phyloP scores from a whole-genome alignment of 2,888 invertebrate species.

The Drosophila tripunctata region DNA sequence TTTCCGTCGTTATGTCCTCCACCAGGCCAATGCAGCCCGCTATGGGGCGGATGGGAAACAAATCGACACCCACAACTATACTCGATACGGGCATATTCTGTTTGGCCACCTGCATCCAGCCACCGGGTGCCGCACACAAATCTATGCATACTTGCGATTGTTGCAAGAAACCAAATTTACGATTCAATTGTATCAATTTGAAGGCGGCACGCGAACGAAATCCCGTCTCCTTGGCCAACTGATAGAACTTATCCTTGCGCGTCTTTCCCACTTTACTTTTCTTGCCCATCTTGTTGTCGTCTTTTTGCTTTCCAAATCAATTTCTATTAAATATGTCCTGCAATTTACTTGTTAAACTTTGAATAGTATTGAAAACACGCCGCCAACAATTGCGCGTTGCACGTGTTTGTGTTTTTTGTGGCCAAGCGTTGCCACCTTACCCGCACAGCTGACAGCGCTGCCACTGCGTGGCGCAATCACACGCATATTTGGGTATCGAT shows the following conservation, averaged over 20 bases:
- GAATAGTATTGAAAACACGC: slow-evolving; percentile 52
- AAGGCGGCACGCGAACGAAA: slow-evolving; percentile 99
- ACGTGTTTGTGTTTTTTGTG: slow-evolving; percentile 46
- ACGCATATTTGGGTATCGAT: background rate
- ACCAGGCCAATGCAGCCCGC: slow-evolving; percentile 94
- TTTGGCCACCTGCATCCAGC: slow-evolving; percentile 99
- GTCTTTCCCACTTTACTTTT: slow-evolving; percentile 99
- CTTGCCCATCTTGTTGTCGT: slow-evolving; percentile 91
- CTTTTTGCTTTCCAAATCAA: slow-evolving; percentile 10
- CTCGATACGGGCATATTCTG: slow-evolving; percentile 99
- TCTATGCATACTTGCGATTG: slow-evolving; percentile 98
- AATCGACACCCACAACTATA: slow-evolving; percentile 97
- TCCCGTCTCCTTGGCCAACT: slow-evolving; percentile 99
- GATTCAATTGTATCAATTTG: slow-evolving; percentile 98
- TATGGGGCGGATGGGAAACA: slow-evolving; percentile 96
- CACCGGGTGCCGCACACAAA: slow-evolving; percentile 99
- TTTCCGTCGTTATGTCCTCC: slow-evolving; percentile 98
- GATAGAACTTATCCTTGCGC: slow-evolving; percentile 99
- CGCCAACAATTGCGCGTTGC: slow-evolving; percentile 43
- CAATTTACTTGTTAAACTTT: too few relatives aligned
- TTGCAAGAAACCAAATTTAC: slow-evolving; percentile 98
- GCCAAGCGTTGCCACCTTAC: slow-evolving; percentile 37
- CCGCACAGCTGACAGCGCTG: slow-evolving; percentile 11
- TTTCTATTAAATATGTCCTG: slow-evolving; percentile 2
- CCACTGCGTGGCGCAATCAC: slow-evolving; percentile 4